These are phyloP conservation scores for Cylas formicarius DNA, from an alignment of 1,140 invertebrate genomes.

Conservation along the genomic window DNA sequence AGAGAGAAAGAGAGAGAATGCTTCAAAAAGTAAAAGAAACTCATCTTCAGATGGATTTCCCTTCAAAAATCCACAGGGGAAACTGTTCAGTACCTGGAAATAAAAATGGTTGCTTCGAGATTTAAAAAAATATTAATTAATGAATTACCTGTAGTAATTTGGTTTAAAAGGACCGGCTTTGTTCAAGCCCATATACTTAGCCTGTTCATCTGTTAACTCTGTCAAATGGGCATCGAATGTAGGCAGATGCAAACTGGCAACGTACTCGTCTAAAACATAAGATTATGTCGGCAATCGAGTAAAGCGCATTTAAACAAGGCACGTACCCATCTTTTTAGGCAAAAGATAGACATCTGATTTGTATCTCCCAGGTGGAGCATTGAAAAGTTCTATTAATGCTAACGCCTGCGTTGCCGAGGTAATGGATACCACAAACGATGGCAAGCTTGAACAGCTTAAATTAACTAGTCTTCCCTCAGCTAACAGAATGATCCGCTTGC, in stretches of 20 bases:
- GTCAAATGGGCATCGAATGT: constrained; percentile 96
- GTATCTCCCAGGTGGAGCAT: constrained; percentile 88
- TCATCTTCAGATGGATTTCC: too few species aligned
- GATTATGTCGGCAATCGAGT: neutral
- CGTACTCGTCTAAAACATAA: constrained; percentile 80
- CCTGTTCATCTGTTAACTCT: constrained; percentile 92
- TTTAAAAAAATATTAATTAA: constrained; percentile 1
- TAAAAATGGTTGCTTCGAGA: too few species aligned
- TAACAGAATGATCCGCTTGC: constrained; percentile 84
- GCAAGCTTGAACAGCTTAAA: constrained; percentile 93
- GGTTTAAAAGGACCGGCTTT: constrained; percentile 98
- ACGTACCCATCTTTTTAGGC: constrained; percentile 94
- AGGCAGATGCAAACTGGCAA: constrained; percentile 89
- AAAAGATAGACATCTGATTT: constrained; percentile 96
- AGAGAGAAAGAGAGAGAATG: too few species aligned
- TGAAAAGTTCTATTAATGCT: constrained; percentile 93
- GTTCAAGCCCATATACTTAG: constrained; percentile 94
- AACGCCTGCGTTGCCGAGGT: constrained; percentile 91
- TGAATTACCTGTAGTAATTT: constrained; percentile 89
- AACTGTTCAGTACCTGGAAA: too few species aligned
- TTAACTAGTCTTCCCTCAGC: constrained; percentile 94
- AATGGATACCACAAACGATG: constrained; percentile 95
- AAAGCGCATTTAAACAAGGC: neutral
- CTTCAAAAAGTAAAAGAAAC: too few species aligned
- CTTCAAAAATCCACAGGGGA: too few species aligned